Evolutionary conservation across 2,797 vertebrate species (phyloP).

Genomic region (Anableps anableps): DNA sequence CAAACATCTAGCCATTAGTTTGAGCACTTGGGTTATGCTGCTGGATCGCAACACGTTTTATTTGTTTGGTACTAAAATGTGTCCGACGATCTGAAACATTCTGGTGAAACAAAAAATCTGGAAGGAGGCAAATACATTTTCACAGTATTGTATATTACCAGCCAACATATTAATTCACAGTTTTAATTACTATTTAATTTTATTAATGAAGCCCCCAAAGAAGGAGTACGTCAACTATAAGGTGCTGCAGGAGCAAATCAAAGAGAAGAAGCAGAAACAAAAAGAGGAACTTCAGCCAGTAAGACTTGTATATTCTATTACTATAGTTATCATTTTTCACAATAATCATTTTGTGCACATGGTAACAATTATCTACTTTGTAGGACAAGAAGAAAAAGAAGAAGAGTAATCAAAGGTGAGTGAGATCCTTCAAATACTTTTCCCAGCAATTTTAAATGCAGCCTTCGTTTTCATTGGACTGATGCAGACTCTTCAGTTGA

Average conservation of each 20-base stretch:
- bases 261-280: constrained; percentile 80
- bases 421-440: background rate
- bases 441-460: background rate
- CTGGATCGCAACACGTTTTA: no score
- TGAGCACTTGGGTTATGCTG: no score
- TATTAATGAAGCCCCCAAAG: constrained; percentile 86
- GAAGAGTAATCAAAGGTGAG: constrained; percentile 82
- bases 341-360: background rate
- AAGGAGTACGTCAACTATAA: constrained; percentile 90
- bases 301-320: constrained; percentile 41
- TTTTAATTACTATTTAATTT: background rate
- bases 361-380: constrained; percentile 2
- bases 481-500: background rate
- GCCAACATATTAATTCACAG: background rate
- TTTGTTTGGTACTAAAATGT: no score
- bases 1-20: no score
- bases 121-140: background rate
- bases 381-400: constrained; percentile 86
- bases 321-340: background rate
- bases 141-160: background rate
- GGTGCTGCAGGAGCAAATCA: constrained; percentile 86
- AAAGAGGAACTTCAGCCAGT: constrained; percentile 82
- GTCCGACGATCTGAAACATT: background rate
- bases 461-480: background rate
- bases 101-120: background rate